Evolutionary conservation across 1,140 invertebrate species (phyloP).

Genomic region (Mizuhopecten yessoensis): DNA sequence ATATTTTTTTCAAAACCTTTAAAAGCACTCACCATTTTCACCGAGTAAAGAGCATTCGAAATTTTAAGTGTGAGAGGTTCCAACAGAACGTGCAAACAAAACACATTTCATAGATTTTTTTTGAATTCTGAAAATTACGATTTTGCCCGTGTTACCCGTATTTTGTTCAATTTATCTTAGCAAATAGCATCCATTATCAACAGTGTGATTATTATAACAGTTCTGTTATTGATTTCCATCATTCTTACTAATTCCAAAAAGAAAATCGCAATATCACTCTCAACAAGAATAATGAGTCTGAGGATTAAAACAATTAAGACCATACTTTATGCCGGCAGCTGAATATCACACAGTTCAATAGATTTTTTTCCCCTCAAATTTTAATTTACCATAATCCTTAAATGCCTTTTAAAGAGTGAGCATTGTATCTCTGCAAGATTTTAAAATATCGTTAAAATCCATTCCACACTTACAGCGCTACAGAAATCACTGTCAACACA

Average conservation of each 20-base stretch:
- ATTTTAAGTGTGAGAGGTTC: neutral
- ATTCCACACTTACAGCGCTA: neutral
- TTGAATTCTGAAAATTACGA: neutral
- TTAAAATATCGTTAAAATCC: neutral
- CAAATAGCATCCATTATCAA: slow-evolving; percentile 9
- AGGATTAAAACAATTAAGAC: neutral
- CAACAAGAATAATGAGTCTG: neutral
- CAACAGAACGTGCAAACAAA: slow-evolving; percentile 14
- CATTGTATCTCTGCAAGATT: neutral
- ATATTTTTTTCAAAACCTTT: neutral
- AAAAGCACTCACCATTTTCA: slow-evolving; percentile 6
- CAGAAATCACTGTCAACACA: neutral
- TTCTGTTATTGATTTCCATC: neutral
- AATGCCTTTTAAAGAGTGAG: neutral
- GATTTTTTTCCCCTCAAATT: neutral
- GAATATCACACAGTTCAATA: neutral
- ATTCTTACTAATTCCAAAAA: neutral
- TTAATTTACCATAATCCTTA: neutral
- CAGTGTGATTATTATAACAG: neutral
- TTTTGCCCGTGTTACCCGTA: neutral
- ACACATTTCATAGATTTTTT: neutral
- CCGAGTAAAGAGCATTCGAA: neutral
- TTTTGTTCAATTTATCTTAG: neutral
- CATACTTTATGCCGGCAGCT: neutral
- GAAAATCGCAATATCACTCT: neutral